Conservation (phyloP, 2,888 invertebrate species). For the Lissonota sp. region DNA sequence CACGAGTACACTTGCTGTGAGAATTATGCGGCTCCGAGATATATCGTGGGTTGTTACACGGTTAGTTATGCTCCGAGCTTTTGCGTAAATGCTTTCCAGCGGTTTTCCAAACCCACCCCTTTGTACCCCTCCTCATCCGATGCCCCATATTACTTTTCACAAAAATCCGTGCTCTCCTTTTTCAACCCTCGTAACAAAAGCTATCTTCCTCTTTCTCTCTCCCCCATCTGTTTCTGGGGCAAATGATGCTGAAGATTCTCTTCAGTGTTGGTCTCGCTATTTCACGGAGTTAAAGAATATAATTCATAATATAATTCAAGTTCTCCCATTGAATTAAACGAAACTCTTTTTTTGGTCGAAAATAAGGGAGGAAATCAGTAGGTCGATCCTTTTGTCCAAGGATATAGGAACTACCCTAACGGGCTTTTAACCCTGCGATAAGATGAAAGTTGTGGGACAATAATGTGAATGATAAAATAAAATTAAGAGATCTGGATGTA, state of each 20-base stretch:
- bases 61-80: constrained; percentile 48
- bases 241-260: no score
- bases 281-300: no score
- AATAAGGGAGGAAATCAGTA: no score
- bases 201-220: not conserved
- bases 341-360: no score
- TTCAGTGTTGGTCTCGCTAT: no score
- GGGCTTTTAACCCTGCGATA: not conserved
- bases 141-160: constrained; percentile 38
- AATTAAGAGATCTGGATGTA: constrained; percentile 3
- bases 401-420: no score
- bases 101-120: constrained; percentile 23
- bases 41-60: constrained; percentile 54
- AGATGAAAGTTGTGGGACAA: constrained; percentile 17
- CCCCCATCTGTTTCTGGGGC: no score
- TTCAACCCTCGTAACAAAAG: not conserved
- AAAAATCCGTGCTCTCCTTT: constrained; percentile 23
- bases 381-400: no score
- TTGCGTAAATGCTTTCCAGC: constrained; percentile 39
- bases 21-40: constrained; percentile 42
- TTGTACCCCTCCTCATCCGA: not conserved
- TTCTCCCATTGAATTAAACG: no score
- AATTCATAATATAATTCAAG: no score
- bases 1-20: constrained; percentile 33
- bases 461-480: not conserved